Evolutionary conservation across 1,140 invertebrate genomes (phyloP).

Genomic region (Neodiprion virginianus): DNA sequence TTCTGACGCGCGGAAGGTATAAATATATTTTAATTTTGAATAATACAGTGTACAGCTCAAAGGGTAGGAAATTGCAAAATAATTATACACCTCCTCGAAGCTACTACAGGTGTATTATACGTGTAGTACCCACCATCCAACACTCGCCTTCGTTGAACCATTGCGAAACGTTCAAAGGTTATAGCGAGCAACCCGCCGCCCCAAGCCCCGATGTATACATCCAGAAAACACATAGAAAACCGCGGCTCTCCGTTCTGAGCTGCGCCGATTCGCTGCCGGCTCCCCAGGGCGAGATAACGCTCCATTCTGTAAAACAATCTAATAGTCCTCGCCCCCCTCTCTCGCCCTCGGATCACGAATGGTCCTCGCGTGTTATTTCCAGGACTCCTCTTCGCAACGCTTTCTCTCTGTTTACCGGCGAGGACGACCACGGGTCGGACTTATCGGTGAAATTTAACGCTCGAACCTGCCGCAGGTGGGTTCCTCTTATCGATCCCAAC

Average conservation of each 20-base stretch:
- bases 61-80: slow-evolving; percentile 3
- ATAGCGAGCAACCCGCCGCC: no score
- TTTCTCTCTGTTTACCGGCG: no score
- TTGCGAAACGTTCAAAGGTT: no score
- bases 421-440: not conserved
- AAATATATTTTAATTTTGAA: slow-evolving; percentile 1
- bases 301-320: slow-evolving; percentile 7
- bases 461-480: not conserved
- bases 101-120: no score
- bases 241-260: not conserved
- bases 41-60: not conserved
- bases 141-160: no score
- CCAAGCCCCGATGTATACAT: no score
- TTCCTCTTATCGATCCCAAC: not conserved
- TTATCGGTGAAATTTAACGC: slow-evolving; percentile 2
- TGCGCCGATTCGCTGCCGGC: not conserved
- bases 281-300: slow-evolving; percentile 6
- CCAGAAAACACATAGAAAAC: no score
- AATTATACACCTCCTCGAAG: not conserved
- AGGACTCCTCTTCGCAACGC: not conserved
- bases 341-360: not conserved
- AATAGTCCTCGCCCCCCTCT: not conserved
- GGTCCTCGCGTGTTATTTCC: not conserved
- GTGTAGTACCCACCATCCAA: no score
- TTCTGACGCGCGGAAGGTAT: not conserved